phyloP scores from a whole-genome alignment of 2,797 vertebrate species.

The Cuculus canorus region DNA sequence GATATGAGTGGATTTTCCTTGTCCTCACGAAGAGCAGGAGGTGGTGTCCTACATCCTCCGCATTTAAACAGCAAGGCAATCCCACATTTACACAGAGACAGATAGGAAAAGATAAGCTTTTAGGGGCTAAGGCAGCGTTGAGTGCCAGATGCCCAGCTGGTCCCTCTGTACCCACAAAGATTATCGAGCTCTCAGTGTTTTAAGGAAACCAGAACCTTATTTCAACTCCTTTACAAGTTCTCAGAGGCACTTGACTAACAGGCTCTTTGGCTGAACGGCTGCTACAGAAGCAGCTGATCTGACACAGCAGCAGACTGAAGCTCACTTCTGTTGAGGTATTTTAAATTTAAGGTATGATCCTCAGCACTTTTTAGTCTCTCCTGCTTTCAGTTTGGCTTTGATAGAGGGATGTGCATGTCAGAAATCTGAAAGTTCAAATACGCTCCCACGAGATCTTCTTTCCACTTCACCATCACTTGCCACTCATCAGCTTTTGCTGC shows the following conservation, averaged over 20 bases:
- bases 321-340: not conserved
- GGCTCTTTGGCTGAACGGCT: not conserved
- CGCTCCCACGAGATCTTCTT: not conserved
- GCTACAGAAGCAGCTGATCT: not conserved
- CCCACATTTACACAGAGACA: not conserved
- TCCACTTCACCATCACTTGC: not conserved
- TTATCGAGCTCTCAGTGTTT: not conserved
- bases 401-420: not conserved
- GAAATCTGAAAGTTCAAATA: slow-evolving; percentile 12
- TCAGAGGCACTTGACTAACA: not conserved
- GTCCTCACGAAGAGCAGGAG: not conserved
- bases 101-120: not conserved
- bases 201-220: not conserved
- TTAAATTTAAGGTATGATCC: slow-evolving; percentile 14
- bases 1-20: not conserved
- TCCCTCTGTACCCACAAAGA: not conserved
- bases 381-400: not conserved
- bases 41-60: not conserved
- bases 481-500: not conserved
- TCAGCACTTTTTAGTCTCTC: not conserved
- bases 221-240: not conserved
- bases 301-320: not conserved
- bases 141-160: not conserved
- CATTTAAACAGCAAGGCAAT: not conserved
- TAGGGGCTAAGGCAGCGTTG: not conserved